phyloP scores from a whole-genome alignment of 1,140 invertebrate species.

The Drosophila varians region DNA sequence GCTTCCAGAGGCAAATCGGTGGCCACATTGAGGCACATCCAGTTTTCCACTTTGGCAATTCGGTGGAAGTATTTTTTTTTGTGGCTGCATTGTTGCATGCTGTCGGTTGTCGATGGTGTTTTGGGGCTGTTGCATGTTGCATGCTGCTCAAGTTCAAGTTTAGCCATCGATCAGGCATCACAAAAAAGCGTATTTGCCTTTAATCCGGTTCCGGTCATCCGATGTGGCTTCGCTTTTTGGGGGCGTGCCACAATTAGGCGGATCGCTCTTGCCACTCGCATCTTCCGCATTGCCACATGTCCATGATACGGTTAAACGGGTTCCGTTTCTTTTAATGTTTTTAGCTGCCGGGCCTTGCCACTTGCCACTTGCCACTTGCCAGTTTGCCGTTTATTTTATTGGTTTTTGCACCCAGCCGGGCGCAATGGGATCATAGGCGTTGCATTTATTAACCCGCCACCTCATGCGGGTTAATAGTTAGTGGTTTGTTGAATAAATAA shows the following conservation, averaged over 20 bases:
- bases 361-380: too few relatives aligned
- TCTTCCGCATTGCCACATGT: conserved; percentile 67
- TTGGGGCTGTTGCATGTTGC: conserved; percentile 47
- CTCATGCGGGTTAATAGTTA: background rate
- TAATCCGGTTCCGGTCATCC: conserved; percentile 65
- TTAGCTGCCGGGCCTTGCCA: background rate
- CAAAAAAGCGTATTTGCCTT: conserved; percentile 10
- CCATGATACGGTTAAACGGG: conserved; percentile 60
- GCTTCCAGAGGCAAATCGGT: conserved; percentile 13
- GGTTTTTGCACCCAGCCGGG: background rate
- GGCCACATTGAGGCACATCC: background rate
- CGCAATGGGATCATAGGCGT: background rate
- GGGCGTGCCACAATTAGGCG: conserved; percentile 58
- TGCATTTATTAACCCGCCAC: background rate
- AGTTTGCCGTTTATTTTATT: conserved; percentile 24
- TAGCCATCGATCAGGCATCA: conserved; percentile 20
- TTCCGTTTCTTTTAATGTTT: conserved; percentile 31
- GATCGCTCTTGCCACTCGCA: conserved; percentile 8
- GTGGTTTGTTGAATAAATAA: background rate
- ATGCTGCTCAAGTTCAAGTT: conserved; percentile 74
- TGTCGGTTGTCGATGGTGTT: too few relatives aligned
- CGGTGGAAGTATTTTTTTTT: conserved; percentile 14
- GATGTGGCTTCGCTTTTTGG: conserved; percentile 28
- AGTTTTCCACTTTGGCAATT: conserved; percentile 21
- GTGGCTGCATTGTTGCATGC: conserved; percentile 25